These are phyloP conservation scores for Oscheius sp. DNA, from an alignment of 2,888 invertebrate genomes.

Conservation along the genomic window DNA sequence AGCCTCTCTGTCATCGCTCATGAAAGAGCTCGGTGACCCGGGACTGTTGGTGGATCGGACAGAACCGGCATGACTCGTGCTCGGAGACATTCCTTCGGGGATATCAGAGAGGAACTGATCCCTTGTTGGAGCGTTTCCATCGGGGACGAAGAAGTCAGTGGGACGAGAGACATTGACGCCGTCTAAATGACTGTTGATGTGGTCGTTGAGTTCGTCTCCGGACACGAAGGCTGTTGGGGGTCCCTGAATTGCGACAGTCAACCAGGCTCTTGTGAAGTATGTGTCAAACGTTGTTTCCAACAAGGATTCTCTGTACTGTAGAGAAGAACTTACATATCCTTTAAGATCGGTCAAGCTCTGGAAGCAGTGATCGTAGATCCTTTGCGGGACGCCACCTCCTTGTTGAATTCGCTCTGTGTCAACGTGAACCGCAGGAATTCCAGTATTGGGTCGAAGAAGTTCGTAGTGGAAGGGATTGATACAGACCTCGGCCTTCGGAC, in stretches of 20 bases:
- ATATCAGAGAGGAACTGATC: constrained; percentile 2
- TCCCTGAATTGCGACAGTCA: constrained; percentile 4
- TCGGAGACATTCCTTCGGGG: neutral
- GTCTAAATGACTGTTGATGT: constrained; percentile 1
- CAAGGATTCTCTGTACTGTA: neutral
- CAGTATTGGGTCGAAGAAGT: neutral
- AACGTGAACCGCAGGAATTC: constrained; percentile 6
- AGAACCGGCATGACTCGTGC: neutral
- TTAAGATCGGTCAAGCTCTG: neutral
- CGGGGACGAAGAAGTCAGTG: constrained; percentile 21
- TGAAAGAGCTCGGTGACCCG: neutral
- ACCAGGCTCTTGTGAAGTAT: no score
- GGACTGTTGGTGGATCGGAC: neutral
- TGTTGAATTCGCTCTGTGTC: constrained; percentile 4
- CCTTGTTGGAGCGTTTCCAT: neutral
- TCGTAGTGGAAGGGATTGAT: constrained; percentile 29
- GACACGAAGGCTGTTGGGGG: constrained; percentile 8
- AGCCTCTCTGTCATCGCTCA: constrained; percentile 2
- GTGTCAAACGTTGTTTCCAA: no score
- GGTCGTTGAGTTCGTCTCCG: constrained; percentile 20
- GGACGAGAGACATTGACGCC: neutral
- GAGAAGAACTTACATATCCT: no score
- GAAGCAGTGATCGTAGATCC: constrained; percentile 20
- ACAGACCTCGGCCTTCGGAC: neutral
- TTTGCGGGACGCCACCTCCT: neutral